phyloP scores from a whole-genome alignment of 2,113 vertebrate species.

The Chaetops frenatus region DNA sequence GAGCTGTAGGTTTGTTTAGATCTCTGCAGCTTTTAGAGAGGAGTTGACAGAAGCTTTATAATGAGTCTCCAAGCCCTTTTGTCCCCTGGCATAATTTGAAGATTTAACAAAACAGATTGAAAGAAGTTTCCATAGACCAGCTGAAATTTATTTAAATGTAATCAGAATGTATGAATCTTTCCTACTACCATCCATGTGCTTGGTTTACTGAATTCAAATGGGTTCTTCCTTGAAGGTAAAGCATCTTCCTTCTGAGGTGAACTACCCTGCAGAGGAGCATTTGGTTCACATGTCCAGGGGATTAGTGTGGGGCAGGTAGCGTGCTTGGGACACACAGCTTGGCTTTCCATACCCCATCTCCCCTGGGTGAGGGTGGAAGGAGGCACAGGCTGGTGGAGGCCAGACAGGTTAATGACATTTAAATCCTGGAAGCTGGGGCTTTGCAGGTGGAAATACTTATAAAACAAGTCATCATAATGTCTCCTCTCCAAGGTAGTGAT shows the following conservation, averaged over 20 bases:
- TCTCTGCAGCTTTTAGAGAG: not conserved
- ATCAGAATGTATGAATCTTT: not conserved
- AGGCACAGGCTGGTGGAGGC: not conserved
- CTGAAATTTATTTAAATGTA: slow-evolving; percentile 40
- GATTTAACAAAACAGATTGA: not conserved
- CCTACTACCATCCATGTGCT: not conserved
- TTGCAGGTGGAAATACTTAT: not conserved
- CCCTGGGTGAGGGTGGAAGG: too few species aligned
- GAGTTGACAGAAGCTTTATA: not conserved
- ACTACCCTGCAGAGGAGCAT: not conserved
- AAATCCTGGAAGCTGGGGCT: not conserved
- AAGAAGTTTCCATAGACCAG: not conserved
- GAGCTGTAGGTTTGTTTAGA: slow-evolving; percentile 10
- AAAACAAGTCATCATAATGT: not conserved
- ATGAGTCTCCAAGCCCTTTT: not conserved
- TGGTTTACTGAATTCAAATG: not conserved
- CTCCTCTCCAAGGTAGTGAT: not conserved
- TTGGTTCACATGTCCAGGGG: fast-evolving
- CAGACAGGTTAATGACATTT: not conserved
- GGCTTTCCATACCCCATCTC: not conserved
- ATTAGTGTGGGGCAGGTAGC: fast-evolving
- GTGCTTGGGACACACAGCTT: not conserved
- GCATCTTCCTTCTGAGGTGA: not conserved
- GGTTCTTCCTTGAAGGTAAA: not conserved
- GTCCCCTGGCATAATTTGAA: not conserved